Evolutionary conservation across 2,888 invertebrate genomes (phyloP), one percentile per base, ranked within the genome.

Genomic region (Ennomos quercinarius): DNA sequence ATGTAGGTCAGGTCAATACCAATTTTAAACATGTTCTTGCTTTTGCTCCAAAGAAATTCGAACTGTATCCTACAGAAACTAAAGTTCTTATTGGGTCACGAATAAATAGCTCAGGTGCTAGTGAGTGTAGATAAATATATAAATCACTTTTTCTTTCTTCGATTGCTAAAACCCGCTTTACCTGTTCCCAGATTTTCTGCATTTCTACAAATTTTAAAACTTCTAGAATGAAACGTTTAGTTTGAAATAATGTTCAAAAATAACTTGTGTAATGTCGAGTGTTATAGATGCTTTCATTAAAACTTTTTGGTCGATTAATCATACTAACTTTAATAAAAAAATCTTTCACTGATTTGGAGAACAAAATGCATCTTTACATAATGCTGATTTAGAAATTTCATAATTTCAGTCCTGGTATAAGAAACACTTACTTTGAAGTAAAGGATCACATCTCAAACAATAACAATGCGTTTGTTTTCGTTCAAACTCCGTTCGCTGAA

Each of bases 1-100:
- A 66, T 63, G 49, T 66, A 66, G 68, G 69, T 69, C 66, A 69
- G 69, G 69, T 67, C 68, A 65, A 68, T 63, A 66, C 57, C 62
- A 64, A 12, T 59, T 47, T 38, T 36, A 49, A 53, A 36, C 13
- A 34, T 43, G 50, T 50, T 56, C 49, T 45, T 11, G 35, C 10
- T 17, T 4, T 13, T 39, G 6, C 13, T 12, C 8, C 41, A 40
- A 10, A 40, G 11, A 27, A 58, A 60, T 40, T 37, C 17, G 34
- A 34, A 56, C 60, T 41, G 11, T 62, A 27, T 9, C 0, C 0
- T 5, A 9, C 1, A n/a, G 0, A 13, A 8, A 1, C 11, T 57
- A 55, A 10, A 27, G 40, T 53, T 51, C 35, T 37, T 43, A 62
- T 40, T 59, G 8, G n/a, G 12, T 9, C 38, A 0, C 13, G 5